phyloP scores from a whole-genome alignment of 2,888 invertebrate species.

The Adelphocoris suturalis region DNA sequence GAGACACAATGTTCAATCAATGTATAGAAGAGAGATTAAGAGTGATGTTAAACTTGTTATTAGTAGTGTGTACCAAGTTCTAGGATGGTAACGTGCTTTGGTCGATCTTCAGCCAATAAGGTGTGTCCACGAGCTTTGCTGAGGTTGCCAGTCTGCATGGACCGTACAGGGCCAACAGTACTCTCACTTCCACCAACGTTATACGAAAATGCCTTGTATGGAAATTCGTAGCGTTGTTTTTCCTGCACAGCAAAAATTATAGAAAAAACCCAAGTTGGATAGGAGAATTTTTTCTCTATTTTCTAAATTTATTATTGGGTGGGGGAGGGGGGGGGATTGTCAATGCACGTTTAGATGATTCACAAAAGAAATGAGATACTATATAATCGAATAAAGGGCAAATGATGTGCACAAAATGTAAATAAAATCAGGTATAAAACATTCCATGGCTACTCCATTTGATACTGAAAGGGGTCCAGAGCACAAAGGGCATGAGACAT shows the following conservation, averaged over 20 bases:
- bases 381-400: too few relatives aligned
- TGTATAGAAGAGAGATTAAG: neutral
- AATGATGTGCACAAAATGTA: too few relatives aligned
- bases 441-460: too few relatives aligned
- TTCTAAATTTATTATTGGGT: too few relatives aligned
- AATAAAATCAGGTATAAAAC: too few relatives aligned
- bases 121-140: constrained; percentile 89
- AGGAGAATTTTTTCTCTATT: too few relatives aligned
- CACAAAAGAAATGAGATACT: too few relatives aligned
- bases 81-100: constrained; percentile 93
- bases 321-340: too few relatives aligned
- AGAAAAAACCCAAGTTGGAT: constrained; percentile 11
- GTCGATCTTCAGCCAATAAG: constrained; percentile 88
- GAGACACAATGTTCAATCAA: neutral
- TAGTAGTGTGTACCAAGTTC: constrained; percentile 82
- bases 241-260: constrained; percentile 82
- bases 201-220: constrained; percentile 95
- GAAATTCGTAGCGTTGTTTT: constrained; percentile 89
- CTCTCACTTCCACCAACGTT: constrained; percentile 91
- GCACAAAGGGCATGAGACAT: too few relatives aligned
- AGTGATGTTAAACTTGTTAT: neutral
- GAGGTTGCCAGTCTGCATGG: constrained; percentile 81
- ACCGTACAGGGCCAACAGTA: constrained; percentile 89
- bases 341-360: too few relatives aligned
- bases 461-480: too few relatives aligned